A percentile compares a stretch with the other conserved stretches of the same genome.
Evolutionary conservation across 2,113 vertebrate species (phyloP).

Genomic region (Catharus bicknelli): DNA sequence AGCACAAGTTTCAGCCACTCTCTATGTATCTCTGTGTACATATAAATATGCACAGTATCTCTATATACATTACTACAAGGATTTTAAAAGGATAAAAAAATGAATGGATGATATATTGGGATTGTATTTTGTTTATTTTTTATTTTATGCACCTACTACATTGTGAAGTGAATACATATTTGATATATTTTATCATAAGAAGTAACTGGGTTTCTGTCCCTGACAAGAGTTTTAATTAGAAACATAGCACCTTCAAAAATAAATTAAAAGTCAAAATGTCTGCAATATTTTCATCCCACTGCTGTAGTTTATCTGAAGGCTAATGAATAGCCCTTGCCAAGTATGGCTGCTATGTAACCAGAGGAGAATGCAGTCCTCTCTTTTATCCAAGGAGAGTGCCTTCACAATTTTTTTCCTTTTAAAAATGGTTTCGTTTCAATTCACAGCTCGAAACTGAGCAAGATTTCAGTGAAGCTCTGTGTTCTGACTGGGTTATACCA

Average conservation of each 20-base stretch:
- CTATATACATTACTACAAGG: neutral
- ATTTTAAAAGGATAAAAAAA: neutral
- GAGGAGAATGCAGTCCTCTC: neutral
- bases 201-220: neutral
- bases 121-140: neutral
- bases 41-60: neutral
- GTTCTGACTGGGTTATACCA: neutral
- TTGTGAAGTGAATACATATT: neutral
- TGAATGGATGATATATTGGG: neutral
- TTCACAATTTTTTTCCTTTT: neutral
- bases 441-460: neutral
- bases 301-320: neutral
- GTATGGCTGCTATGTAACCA: neutral
- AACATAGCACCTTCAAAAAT: neutral
- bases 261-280: neutral
- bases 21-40: neutral
- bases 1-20: neutral
- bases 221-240: neutral
- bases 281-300: neutral
- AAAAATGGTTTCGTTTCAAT: neutral
- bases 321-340: neutral
- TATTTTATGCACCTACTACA: neutral
- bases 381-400: fast-evolving
- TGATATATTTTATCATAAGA: neutral
- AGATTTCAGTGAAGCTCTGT: neutral